Conservation (phyloP, 2,888 invertebrate species). For the Dendrolimus pini region DNA sequence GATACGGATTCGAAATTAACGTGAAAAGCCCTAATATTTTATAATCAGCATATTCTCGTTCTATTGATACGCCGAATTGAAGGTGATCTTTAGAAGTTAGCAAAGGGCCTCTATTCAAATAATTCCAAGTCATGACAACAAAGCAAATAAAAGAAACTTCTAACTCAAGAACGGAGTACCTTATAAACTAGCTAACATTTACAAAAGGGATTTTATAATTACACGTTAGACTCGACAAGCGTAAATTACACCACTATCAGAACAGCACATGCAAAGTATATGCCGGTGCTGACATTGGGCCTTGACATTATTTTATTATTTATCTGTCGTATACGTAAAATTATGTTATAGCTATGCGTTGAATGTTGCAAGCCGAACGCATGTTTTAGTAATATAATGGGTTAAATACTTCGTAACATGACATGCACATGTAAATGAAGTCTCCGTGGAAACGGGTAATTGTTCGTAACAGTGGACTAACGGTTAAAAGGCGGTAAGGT, state of each 20-base stretch:
- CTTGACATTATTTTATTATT: conserved; percentile 55
- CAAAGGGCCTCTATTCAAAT: no score
- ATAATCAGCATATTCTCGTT: no score
- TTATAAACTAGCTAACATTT: no score
- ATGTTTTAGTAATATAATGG: background rate
- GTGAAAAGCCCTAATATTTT: no score
- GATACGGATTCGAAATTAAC: no score
- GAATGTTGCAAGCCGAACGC: conserved; percentile 15
- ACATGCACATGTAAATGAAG: background rate
- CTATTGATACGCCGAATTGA: no score
- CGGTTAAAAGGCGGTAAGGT: background rate
- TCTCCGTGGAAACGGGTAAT: background rate
- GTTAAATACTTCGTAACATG: background rate
- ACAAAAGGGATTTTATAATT: background rate
- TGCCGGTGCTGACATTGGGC: conserved; percentile 27
- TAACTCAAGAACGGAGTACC: no score
- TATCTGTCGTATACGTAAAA: conserved; percentile 20
- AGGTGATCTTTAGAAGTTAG: no score
- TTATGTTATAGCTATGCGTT: conserved; percentile 3
- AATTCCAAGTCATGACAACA: no score
- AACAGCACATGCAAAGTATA: conserved; percentile 30
- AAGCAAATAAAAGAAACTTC: no score
- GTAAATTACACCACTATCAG: conserved; percentile 9
- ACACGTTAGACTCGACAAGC: conserved; percentile 6
- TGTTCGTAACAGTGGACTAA: background rate